Evolutionary conservation across 2,888 invertebrate genomes (phyloP), one percentile per base, ranked within the genome.

Genomic region (Cryptocheilus praepositus): DNA sequence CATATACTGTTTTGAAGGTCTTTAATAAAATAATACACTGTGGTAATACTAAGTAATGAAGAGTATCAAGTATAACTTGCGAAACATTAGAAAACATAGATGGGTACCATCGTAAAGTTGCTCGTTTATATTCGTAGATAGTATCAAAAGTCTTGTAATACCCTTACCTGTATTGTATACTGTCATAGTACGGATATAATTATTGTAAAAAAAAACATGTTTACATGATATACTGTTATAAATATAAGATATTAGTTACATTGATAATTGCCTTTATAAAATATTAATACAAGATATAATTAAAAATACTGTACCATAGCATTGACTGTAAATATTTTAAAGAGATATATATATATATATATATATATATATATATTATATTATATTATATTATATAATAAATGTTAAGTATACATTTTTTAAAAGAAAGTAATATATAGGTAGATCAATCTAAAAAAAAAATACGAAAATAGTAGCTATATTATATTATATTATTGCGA

Each of bases 381-480:
- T 73, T 75, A 81, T 81, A 83, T 83, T 85, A 65, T 66, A 65
- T 61, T 64, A 67, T 76, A 77, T 74, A 82, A 86, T 86, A 86
- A 86, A 87, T 87, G 86, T 86, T 87, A 88, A 88, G 85, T 84
- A 86, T 86, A 88, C 85, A 86, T 88, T 88, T 88, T 87, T 88
- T 88, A 85, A 86, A 86, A 86, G 87, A 88, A 88, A 88, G 86
- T 88, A 88, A 88, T 88, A 87, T 88, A 88, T 88, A 88, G 84
- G 83, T 87, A 86, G 83, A 84, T 82, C 74, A 74, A 79, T 81
- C 71, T 77, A 81, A 82, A 80, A n/a, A 28, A 73, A 74, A 79
- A 79, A 75, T 79, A 82, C 71, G 77, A 81, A 81, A 83, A 85
- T 85, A 81, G 83, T 88, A 85, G 83, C 79, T 85, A 84, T 84